A percentile compares a stretch with the other conserved stretches of the same genome.
phyloP scores from a whole-genome alignment of 2,888 invertebrate genomes.

The Chromoteleia sp. region DNA sequence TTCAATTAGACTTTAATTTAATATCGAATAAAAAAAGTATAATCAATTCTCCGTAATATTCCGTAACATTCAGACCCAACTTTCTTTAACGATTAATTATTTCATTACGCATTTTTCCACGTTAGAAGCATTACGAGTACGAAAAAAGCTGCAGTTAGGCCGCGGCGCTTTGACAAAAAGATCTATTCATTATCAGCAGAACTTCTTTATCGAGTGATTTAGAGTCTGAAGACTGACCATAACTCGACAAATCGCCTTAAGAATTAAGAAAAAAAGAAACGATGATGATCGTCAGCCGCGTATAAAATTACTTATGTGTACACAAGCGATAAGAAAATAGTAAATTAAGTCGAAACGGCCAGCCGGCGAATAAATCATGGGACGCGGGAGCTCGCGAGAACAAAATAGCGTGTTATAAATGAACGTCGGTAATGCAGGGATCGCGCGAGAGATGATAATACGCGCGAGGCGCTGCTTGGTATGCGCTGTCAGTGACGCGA shows the following conservation, averaged over 20 bases:
- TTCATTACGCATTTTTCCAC: too few species aligned
- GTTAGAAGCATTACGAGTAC: too few species aligned
- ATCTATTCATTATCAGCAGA: too few species aligned
- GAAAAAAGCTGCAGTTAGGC: too few species aligned
- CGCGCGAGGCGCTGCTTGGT: conserved; percentile 50
- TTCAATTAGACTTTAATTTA: too few species aligned
- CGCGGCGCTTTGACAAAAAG: too few species aligned
- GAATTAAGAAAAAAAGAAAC: not conserved
- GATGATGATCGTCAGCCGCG: not conserved
- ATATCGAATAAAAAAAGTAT: too few species aligned
- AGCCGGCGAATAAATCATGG: conserved; percentile 24
- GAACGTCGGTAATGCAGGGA: conserved; percentile 48
- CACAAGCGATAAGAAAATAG: conserved; percentile 36
- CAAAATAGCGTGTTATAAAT: conserved; percentile 22
- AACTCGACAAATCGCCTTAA: not conserved
- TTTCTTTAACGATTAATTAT: too few species aligned
- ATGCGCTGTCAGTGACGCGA: conserved; percentile 58
- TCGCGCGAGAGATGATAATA: conserved; percentile 32
- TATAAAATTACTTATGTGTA: conserved; percentile 11
- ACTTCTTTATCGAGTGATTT: too few species aligned
- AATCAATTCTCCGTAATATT: too few species aligned
- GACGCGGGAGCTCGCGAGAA: conserved; percentile 6
- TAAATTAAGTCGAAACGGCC: conserved; percentile 27
- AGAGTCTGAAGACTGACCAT: too few species aligned
- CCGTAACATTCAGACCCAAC: too few species aligned